Evolutionary conservation across 2,113 vertebrate genomes (phyloP), one percentile per base, ranked within the genome.

Genomic region (Chitala chitala): DNA sequence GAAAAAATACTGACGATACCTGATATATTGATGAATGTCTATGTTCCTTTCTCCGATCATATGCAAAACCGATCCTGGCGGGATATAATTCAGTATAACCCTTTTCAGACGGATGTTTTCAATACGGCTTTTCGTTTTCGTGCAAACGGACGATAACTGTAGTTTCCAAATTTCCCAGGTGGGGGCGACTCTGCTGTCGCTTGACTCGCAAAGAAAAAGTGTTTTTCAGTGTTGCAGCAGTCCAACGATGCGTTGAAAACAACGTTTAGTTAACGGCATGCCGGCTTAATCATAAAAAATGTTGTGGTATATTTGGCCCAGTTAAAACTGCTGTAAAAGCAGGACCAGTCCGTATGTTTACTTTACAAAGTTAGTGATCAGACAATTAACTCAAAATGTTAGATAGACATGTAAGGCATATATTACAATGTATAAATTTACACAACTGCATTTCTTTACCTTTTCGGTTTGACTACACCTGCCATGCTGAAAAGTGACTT

Each of bases 91-190:
- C 20, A 6, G 9, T 36, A 63, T 38, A 63, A 63, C 59, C 59
- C 17, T 8, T 63, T 63, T 33, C 59, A 38, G 59, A 2, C 33
- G 31, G 31, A 63, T 33, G 20, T 61, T 61, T 42, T 8, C 15
- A 13, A 9, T 12, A 66, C n/a, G n/a, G n/a, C 44, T 59, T 65
- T 33, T 64, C 24, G n/a, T n/a, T 77, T 75, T 29, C 15, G n/a
- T n/a, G 59, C 33, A 38, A 33, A 38, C 7, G 59, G 20, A 61
- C n/a, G 29, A 20, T 29, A n/a, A 51, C 0, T 89, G 87, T 78
- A 85, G 63, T 90, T 77, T 84, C 81, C 58, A 0, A 5, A 0
- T 51, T 79, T 78, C 82, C 90, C 90, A 90, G 85, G 82, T 64
- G 90, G 84, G 87, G 88, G 89, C 80, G 78, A 85, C 82, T 80